A percentile compares a stretch with the other conserved stretches of the same genome.
These are phyloP conservation scores for Piscicola geometra DNA, from an alignment of 2,888 invertebrate species.

Conservation along the genomic window DNA sequence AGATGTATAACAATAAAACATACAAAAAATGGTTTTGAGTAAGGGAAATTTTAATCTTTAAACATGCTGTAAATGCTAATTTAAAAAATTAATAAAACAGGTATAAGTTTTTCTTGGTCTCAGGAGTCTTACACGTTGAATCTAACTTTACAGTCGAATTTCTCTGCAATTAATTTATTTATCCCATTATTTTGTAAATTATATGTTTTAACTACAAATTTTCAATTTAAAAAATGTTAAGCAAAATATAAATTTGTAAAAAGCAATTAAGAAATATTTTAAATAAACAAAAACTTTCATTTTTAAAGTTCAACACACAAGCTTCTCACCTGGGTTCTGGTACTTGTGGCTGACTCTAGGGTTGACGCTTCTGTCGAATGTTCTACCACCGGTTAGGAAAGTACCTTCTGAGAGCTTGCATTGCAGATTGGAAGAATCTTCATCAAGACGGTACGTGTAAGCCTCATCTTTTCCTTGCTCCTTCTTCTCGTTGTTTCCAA, in stretches of 20 bases:
- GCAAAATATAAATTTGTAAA: no score
- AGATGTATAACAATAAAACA: no score
- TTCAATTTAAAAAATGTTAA: no score
- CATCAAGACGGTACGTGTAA: neutral
- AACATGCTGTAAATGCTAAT: no score
- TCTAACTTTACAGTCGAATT: neutral
- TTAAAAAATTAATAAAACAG: no score
- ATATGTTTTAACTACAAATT: neutral
- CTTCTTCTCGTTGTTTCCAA: neutral
- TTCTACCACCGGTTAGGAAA: conserved; percentile 14
- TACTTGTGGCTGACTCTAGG: conserved; percentile 23
- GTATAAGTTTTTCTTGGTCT: no score
- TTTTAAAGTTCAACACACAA: neutral
- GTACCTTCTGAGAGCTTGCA: conserved; percentile 1
- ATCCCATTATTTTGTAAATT: neutral
- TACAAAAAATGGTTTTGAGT: no score
- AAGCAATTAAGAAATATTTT: no score
- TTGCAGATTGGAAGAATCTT: neutral
- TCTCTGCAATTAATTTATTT: neutral
- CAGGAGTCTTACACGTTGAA: neutral
- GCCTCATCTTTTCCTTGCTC: neutral
- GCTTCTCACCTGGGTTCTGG: neutral
- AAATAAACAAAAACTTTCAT: no score
- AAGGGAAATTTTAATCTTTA: no score
- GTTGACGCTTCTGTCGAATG: conserved; percentile 24